Evolutionary conservation across 2,113 vertebrate species (phyloP), one percentile per base, ranked within the genome.

Genomic region (Indri indri): DNA sequence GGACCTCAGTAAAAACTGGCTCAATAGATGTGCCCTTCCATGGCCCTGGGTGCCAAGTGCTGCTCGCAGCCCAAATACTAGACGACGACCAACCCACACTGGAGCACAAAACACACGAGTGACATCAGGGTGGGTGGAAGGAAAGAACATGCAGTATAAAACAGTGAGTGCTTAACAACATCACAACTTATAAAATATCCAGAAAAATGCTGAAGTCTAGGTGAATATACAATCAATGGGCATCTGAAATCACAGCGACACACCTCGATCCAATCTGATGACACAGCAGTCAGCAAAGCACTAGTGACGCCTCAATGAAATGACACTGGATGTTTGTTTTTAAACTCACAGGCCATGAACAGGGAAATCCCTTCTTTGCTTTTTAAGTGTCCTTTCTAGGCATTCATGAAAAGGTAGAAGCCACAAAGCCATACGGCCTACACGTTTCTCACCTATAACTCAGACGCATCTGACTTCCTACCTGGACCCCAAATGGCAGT

Each of bases 71-170:
- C 25, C 65, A 6, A 54, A 22, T 6, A 37, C 32, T 25, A 8
- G 6, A 14, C 45, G 37, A 42, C 52, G 71, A 18, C 50, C 1
- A 0, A 59, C 85, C 89, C 25, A 30, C 20, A 45, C 0, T 0
- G 17, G 9, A 13, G 65, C 30, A 4, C 3, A 40, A 12, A 42
- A 45, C 37, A 12, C 12, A 5, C 32, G 16, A 30, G 54, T 3
- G 9, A 11, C 11, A 30, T 1, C 12, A 6, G 0, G 0, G 0
- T 13, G 6, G 22, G 40, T 27, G 22, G 40, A 32, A 76, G 25
- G 71, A 73, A 88, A 40, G 57, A 57, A 12, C 14, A n/a, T 0
- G 23, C 32, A 22, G 12, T 40, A n/a, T 1, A 59, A 65, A 63
- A 82, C 12, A 63, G 65, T 9, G 32, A 47, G 6, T 37, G 42